Base-by-base conservation (phyloP, 53 echinoderm and acorn worm species). In the Henricia sp. region DNA sequence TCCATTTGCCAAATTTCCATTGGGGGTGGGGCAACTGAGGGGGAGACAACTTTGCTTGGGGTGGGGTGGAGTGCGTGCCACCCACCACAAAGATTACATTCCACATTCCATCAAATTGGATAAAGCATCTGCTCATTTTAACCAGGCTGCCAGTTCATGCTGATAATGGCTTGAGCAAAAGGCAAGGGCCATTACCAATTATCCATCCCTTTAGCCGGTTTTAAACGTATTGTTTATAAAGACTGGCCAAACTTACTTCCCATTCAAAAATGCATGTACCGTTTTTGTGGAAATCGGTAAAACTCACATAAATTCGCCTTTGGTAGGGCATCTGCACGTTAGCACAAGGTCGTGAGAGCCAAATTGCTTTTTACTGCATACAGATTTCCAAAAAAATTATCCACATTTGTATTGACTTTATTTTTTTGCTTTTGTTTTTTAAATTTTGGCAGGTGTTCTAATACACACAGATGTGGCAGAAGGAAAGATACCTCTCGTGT, bases 401-500 rank as follows among this genome's bases (percentile, higher is more conserved):
- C 29, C 4, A 32, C 4, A n/a, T n/a, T n/a, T n/a, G n/a, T 32
- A 17, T 29, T 9, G 26, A 67, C 68, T 17, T 28, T 25, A 29
- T 67, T 14, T 67, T 67, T 25, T 6, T 33, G 5, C 28, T 21
- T 12, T 37, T 69, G 39, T 37, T 37, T 3, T 38, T 19, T 37
- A 35, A 37, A 17, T 20, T 25, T 20, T 40, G 16, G 4, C 30
- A 65, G 51, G 67, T 82, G 67, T 64, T 32, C 82, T 82, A 16
- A 46, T 65, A 17, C 36, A 82, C 34, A 65, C 67, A 11, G 35
- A 50, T 27, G 13, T 48, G 3, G n/a, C 67, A 37, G 82, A 82
- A 13, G 82, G 82, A 4, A 82, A 82, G 50, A 43, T 82, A 44
- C 82, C 82, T 10, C 21, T 82, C 6, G 50, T 82, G 4, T 82